Conservation (phyloP, 2,113 vertebrate species). For the Python bivittatus region DNA sequence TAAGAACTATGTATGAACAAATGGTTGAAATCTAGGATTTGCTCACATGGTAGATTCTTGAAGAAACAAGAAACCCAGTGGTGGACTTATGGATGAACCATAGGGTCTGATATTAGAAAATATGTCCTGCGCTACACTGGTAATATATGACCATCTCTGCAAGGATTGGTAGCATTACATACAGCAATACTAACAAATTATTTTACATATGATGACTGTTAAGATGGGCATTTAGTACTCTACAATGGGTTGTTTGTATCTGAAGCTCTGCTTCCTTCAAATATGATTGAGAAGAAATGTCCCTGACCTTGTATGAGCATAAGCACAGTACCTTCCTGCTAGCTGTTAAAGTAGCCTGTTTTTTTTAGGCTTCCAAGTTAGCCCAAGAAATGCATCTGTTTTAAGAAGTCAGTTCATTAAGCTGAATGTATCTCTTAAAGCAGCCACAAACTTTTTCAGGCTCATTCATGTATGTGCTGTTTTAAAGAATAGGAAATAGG, state of each 20-base stretch:
- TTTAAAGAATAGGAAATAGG: neutral
- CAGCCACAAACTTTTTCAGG: neutral
- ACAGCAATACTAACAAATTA: neutral
- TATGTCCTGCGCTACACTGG: neutral
- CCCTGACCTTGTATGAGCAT: neutral
- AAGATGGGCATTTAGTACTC: neutral
- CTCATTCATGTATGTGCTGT: neutral
- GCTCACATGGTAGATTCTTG: neutral
- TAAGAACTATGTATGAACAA: neutral
- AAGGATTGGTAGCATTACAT: neutral
- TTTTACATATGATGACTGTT: neutral
- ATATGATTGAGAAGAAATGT: neutral
- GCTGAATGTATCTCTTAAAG: neutral
- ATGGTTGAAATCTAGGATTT: neutral
- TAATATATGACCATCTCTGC: neutral
- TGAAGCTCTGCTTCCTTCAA: neutral
- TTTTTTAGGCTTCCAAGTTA: neutral
- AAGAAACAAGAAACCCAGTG: neutral
- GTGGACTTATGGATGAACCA: neutral
- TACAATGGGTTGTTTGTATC: neutral
- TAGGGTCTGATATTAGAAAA: neutral
- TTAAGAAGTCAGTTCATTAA: neutral
- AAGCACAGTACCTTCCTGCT: neutral
- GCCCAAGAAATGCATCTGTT: neutral
- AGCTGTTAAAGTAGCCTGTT: neutral